Base-by-base conservation (phyloP, 37 sponge, comb jelly and placozoan genomes). In the Tethya wilhelma region DNA sequence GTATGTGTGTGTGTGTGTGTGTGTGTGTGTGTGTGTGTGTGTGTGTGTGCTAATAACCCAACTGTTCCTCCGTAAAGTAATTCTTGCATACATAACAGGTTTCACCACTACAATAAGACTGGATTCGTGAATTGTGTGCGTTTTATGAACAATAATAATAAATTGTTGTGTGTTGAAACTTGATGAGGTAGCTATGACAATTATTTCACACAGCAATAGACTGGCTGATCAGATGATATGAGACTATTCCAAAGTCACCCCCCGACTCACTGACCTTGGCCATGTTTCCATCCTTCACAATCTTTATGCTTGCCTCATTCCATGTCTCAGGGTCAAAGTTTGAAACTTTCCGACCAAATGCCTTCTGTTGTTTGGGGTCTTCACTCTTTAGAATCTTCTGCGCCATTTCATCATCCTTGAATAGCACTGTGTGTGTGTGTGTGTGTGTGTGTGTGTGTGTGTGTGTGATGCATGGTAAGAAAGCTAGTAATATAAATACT, bases 241-340 rank as follows among this genome's bases (percentile, higher is more conserved):
- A n/a, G n/a, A n/a, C n/a, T n/a, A n/a, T n/a, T n/a, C n/a, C n/a
- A n/a, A 38, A 34, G 11, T 14, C 74, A 30, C 11, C 38, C 4
- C 38, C 22, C 12, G n/a, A 29, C 26, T 1, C 12, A 73, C 58
- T 2, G 33, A 90, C 91, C 83, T 93, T 93, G 17, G 87, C 90
- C 59, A 28, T 38, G 43, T 82, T 92, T 25, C 86, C 96, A 30
- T 38, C 56, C 45, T 78, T 85, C 28, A 92, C 96, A 71, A 92
- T 83, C 2, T 85, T 46, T 8, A 58, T 38, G 45, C 93, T 74
- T 5, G 79, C 38, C 33, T 64, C 67, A 1, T 59, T 64, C 96
- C 96, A 95, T 26, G 25, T 78, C 1, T 72, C 67, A n/a, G 67
- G 83, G 26, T 86, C 70, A 64, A 92, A 95, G 31, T 74, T 74